phyloP scores from a whole-genome alignment of 2,797 vertebrate genomes.

The Liparis tanakae region DNA sequence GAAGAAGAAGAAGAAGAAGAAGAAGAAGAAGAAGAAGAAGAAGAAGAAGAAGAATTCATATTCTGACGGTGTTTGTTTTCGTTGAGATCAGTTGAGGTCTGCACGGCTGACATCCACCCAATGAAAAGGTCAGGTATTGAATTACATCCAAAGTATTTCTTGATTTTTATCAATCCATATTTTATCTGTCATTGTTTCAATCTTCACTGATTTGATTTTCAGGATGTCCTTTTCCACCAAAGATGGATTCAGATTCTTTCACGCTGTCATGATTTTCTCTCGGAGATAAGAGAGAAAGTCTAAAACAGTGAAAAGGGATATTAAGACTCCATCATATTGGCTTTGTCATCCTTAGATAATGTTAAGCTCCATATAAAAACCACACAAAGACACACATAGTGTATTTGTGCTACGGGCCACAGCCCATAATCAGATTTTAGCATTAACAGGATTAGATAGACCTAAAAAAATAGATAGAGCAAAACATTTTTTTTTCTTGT shows the following conservation, averaged over 20 bases:
- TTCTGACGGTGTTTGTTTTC: conserved; percentile 9
- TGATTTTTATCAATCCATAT: conserved; percentile 36
- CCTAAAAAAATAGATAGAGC: conserved; percentile 31
- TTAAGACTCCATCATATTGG: not conserved
- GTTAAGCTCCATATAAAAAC: not conserved
- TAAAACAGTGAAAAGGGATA: not conserved
- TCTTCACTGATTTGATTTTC: conserved; percentile 9
- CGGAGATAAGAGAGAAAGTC: not conserved
- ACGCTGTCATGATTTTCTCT: not conserved
- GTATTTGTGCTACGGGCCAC: conserved; percentile 55
- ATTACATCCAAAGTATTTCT: conserved; percentile 21
- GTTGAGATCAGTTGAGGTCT: conserved; percentile 6
- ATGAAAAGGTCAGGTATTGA: conserved; percentile 32
- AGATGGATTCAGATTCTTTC: not conserved
- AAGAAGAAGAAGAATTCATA: conserved; percentile 13
- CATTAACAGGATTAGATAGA: conserved; percentile 75
- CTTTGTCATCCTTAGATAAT: conserved; percentile 1
- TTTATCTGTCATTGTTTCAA: conserved; percentile 22
- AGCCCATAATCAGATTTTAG: conserved; percentile 70
- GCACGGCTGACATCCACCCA: conserved; percentile 1
- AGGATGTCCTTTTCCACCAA: not conserved
- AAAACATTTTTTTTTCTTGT: conserved; percentile 52
- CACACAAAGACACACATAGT: conserved; percentile 29
- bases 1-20: not conserved
- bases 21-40: not conserved